Evolutionary conservation across 2,797 vertebrate genomes (phyloP).

Genomic region (Pteronotus mesoamericanus): DNA sequence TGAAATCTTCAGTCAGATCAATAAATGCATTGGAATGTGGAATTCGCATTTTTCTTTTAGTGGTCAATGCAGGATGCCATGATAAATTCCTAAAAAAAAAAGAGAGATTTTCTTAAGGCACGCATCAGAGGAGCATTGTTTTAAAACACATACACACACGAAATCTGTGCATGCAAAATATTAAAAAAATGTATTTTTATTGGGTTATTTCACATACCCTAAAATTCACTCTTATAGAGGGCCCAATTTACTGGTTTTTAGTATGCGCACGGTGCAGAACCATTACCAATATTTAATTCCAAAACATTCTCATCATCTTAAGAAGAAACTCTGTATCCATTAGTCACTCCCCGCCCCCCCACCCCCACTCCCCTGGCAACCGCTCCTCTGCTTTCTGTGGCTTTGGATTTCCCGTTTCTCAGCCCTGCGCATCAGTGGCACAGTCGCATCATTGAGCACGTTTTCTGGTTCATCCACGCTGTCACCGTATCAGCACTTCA

Average conservation of each 20-base stretch:
- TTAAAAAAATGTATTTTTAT: background rate
- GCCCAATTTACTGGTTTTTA: background rate
- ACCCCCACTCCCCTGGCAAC: background rate
- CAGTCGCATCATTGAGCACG: background rate
- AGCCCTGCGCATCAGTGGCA: background rate
- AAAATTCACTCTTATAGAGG: background rate
- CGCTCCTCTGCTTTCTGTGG: background rate
- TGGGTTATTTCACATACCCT: background rate
- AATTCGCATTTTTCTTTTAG: constrained; percentile 80
- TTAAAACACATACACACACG: background rate
- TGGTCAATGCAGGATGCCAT: constrained; percentile 83
- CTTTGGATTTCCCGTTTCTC: background rate
- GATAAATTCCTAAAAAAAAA: constrained; percentile 80
- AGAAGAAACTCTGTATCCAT: background rate
- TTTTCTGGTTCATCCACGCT: background rate
- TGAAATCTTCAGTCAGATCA: constrained; percentile 94
- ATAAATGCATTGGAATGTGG: constrained; percentile 97
- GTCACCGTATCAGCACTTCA: background rate
- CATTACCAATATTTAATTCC: background rate
- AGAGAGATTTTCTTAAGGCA: background rate
- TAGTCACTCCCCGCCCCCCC: background rate
- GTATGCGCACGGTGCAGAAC: background rate
- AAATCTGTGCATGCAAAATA: background rate
- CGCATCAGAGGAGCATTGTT: background rate
- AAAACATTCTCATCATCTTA: background rate